Base-by-base conservation (phyloP, 2,888 invertebrate species). In the Philereme vetulata region DNA sequence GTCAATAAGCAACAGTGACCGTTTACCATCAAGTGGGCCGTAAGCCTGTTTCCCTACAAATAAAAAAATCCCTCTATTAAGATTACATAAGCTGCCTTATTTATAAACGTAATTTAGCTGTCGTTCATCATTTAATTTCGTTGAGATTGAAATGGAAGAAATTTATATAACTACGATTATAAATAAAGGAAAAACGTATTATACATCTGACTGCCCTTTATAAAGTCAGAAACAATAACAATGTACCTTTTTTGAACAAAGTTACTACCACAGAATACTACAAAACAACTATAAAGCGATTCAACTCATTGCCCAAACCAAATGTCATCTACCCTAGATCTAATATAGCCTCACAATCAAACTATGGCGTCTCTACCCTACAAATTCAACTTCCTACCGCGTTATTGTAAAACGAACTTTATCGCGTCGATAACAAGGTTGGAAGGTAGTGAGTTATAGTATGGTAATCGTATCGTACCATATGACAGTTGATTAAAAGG, bases 401-500 rank as follows among this genome's bases (percentile, higher is more conserved):
- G n/a, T 43, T 61, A 70, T 42, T 38, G 40, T 0, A 79, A 70
- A 69, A 46, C 67, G 45, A 62, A 70, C 73, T 63, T 66, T 80
- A 67, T 11, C 0, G 4, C 1, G 8, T 2, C n/a, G 3, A 4
- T 3, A 40, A 38, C 45, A 52, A 9, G 35, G 44, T 36, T 38
- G 7, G 5, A 4, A 34, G 8, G 33, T 6, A 36, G 35, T 34
- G 3, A 32, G 45, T 33, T 5, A 36, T 60, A 36, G 51, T 56
- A 56, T 61, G 49, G 56, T 56, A 52, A 61, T 56, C 52, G 45
- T 56, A 53, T 42, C n/a, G 53, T 82, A 79, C 80, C 81, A 80
- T 81, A 81, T 88, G 92, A 90, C 91, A 91, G 90, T 91, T 92
- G 91, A 92, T 92, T 92, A 92, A 92, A 92, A 84, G 92, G 90